These are phyloP conservation scores for Mesitornis unicolor DNA, from an alignment of 2,113 vertebrate genomes.

Conservation along the genomic window DNA sequence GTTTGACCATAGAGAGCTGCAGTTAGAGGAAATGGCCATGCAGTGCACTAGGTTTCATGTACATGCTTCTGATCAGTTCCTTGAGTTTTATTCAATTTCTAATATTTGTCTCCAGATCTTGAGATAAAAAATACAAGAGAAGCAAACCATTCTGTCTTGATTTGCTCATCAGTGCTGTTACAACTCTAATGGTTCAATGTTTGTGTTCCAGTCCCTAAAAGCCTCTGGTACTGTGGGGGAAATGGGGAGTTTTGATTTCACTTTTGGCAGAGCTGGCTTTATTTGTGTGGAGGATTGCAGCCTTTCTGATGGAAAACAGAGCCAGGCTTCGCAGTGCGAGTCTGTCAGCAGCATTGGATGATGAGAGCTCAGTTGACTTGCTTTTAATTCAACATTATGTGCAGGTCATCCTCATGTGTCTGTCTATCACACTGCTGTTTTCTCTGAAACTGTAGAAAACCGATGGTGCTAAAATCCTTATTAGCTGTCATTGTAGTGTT, in stretches of 20 bases:
- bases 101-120: neutral
- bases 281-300: neutral
- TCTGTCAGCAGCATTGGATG: neutral
- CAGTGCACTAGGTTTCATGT: neutral
- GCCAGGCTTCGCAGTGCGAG: neutral
- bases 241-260: too few relatives aligned
- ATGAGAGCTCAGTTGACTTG: neutral
- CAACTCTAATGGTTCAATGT: fast-evolving
- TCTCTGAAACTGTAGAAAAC: neutral
- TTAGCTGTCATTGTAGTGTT: neutral
- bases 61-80: neutral
- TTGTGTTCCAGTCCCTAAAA: neutral
- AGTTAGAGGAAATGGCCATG: neutral
- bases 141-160: neutral
- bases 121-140: neutral
- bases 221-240: neutral
- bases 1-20: neutral
- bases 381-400: neutral
- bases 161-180: neutral
- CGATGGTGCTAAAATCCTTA: neutral
- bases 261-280: neutral
- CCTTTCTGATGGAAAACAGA: neutral
- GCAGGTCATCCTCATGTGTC: fast-evolving
- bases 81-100: neutral
- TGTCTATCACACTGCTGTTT: neutral